Evolutionary conservation across 2,797 vertebrate genomes (phyloP), one percentile per base, ranked within the genome.

Genomic region (Pipistrellus pygmaeus): DNA sequence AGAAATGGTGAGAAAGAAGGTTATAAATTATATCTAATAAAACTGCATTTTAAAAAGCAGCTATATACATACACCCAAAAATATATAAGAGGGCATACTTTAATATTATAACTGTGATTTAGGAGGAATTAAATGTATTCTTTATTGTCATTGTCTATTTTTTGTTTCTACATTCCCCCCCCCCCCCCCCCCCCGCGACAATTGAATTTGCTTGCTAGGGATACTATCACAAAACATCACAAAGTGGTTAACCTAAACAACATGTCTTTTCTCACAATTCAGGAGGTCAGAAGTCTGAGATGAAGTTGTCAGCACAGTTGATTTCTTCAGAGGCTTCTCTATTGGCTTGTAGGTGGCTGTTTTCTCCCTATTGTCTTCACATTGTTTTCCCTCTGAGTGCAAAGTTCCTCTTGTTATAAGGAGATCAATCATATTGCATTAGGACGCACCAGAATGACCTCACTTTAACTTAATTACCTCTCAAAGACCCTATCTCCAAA

Each of bases 111-210:
- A 81, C 6, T 27, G 13, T 2, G 75, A 30, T 55, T 75, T 86
- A 0, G 23, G 51, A 4, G 7, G 3, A 35, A 69, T 76, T 64
- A 8, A 27, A 23, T 55, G 14, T 85, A 64, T 88, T 69, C 46
- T 77, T 72, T 71, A 10, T 88, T 93, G 41, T 38, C 30, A 78
- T 88, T 25, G 60, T 88, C 17, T 76, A 20, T 83, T 88, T 83
- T 64, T 77, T 80, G 18, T 71, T 71, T 64, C n/a, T 38, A 20
- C 8, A 2, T 30, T 35, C 35, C 35, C 35, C 35, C 35, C 27
- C 13, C 25, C 4, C 3, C 6, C 6, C 35, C 35, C 35, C 35
- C 27, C 13, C 25, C 4, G 2, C 6, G 5, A 77, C 14, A 72
- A 3, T 9, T 92, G 18, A 38, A 11, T 83, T 81, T 21, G 5